Evolutionary conservation across 2,888 invertebrate species (phyloP).

Genomic region (Drosophila buzzatii): DNA sequence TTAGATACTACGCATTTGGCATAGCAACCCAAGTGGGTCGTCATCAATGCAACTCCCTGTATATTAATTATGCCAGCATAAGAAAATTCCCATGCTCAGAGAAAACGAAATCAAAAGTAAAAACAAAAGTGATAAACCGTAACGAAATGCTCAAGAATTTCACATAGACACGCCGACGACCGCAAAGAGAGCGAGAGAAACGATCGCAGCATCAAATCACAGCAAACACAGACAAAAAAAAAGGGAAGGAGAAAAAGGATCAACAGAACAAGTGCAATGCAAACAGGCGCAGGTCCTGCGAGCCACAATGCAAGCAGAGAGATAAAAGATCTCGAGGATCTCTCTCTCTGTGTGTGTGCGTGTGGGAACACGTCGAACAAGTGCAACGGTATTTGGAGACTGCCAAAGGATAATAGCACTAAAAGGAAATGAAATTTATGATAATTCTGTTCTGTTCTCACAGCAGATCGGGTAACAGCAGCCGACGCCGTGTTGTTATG

Average conservation of each 20-base stretch:
- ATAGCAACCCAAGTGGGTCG: conserved; percentile 12
- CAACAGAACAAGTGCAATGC: conserved; percentile 72
- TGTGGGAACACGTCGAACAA: conserved; percentile 74
- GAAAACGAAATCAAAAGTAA: conserved; percentile 70
- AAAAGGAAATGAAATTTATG: conserved; percentile 80
- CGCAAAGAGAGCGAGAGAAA: not conserved
- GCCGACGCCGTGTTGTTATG: conserved; percentile 50
- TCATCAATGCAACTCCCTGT: conserved; percentile 5
- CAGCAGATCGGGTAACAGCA: conserved; percentile 76
- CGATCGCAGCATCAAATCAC: conserved; percentile 72
- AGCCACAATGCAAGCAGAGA: conserved; percentile 62
- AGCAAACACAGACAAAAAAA: conserved; percentile 60
- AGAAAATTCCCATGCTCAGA: conserved; percentile 35
- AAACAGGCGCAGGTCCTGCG: conserved; percentile 61
- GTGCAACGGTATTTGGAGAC: conserved; percentile 78
- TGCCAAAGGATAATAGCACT: conserved; percentile 75
- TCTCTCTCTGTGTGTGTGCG: conserved; percentile 37
- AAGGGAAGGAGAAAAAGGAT: conserved; percentile 48
- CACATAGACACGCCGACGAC: conserved; percentile 29
- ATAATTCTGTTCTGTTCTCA: conserved; percentile 75
- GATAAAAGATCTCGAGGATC: conserved; percentile 74
- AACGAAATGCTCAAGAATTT: conserved; percentile 58
- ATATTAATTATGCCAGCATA: not conserved
- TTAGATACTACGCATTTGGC: conserved; percentile 21
- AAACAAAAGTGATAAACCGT: conserved; percentile 75